Base-by-base conservation (phyloP, 2,888 invertebrate species). In the Acanthacorydalis orientalis region DNA sequence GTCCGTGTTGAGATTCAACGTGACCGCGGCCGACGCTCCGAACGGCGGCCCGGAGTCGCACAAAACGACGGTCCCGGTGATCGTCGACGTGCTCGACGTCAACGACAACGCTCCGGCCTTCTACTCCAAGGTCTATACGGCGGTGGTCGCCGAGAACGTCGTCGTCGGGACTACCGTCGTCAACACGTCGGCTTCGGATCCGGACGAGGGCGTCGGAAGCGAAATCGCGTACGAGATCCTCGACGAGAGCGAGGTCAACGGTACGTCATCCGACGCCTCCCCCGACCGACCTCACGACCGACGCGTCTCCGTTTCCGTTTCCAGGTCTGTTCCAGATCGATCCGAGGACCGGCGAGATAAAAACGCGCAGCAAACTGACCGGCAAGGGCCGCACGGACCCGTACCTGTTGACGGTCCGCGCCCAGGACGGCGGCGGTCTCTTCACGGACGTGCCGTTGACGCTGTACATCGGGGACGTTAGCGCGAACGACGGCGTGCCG, bases 401-500 rank as follows among this genome's bases (percentile, higher is more conserved):
- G 0, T 87, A 86, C 58, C 69, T 75, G 4, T 59, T 86, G 47
- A 64, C 77, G 7, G 70, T 83, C 1, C 69, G 80, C 14, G 86
- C 83, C 0, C 74, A 75, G 44, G 85, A 86, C 59, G 75, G 77
- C 45, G 85, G 83, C 0, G 74, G 72, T 0, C 67, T 82, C 7
- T 73, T 69, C 41, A 72, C 77, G 0, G 80, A 80, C 51, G 74
- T 78, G 0, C 70, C 72, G 6, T 63, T 86, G 0, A 70, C 72
- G 1, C 59, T 87, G 3, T 80, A 78, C 53, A 78, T 88, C 37
- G 84, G 85, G 0, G 86, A 87, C 55, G 83, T 86, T 0, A 83
- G 83, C 44, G 78, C 79, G 49, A 86, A 86, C 56, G 86, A 86
- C 59, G 86, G 86, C 1, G 80, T 85, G 1, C 86, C 86, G 0